These are phyloP conservation scores for Masticophis lateralis DNA, from an alignment of 2,797 vertebrate species.

Conservation along the genomic window DNA sequence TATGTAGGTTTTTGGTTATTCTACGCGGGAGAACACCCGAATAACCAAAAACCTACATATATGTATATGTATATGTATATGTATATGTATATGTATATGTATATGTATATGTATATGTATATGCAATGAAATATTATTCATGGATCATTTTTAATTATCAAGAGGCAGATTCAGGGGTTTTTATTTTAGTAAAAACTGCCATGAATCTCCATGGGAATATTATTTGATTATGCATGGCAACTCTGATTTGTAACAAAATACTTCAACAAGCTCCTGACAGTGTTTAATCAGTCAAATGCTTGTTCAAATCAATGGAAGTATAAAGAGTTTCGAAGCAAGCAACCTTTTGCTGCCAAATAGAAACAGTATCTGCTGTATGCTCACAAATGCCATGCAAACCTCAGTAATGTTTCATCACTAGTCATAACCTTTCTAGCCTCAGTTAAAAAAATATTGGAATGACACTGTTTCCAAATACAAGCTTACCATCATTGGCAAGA, in stretches of 20 bases:
- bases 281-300: constrained; percentile 35
- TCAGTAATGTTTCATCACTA: neutral
- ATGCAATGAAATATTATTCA: constrained; percentile 24
- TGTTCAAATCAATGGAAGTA: constrained; percentile 27
- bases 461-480: neutral
- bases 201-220: neutral
- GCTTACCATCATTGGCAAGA: neutral
- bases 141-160: neutral
- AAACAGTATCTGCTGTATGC: neutral
- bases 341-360: constrained; percentile 9
- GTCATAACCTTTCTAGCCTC: neutral
- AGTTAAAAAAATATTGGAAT: neutral
- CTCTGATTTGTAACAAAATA: constrained; percentile 30
- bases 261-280: constrained; percentile 24
- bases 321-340: constrained; percentile 12
- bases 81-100: too few relatives aligned
- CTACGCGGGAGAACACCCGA: too few relatives aligned
- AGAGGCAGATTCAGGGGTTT: constrained; percentile 17
- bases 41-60: too few relatives aligned
- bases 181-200: neutral
- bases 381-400: neutral
- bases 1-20: too few relatives aligned
- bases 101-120: neutral
- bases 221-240: constrained; percentile 26
- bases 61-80: too few relatives aligned